Evolutionary conservation across 2,888 invertebrate species (phyloP), one percentile per base, ranked within the genome.

Genomic region (Rhogogaster chlorosoma): DNA sequence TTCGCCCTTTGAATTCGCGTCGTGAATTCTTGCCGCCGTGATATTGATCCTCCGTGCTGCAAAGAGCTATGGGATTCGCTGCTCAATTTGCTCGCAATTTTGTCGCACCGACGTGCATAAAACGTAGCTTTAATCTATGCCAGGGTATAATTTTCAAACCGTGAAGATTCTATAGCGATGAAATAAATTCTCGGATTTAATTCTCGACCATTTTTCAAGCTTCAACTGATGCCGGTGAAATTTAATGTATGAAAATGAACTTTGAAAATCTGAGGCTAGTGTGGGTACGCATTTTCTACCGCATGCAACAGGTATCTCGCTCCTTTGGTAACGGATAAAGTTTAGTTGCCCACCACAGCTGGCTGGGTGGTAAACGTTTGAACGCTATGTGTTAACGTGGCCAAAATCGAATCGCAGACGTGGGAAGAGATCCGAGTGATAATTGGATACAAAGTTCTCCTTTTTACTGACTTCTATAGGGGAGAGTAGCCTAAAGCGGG

Each of bases 291-390:
- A 67, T 73, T 73, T 73, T 73, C 22, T 22, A 29, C 71, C 15
- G 77, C 80, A 80, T 80, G 61, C 80, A 80, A 80, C 80, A 80
- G 80, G 80, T 80, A 57, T 80, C 57, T 57, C 61, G 61, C 36
- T 57, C 77, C 80, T 80, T 80, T 49, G 80, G 49, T 80, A 38
- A 61, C 36, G 80, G 80, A 80, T 57, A 80, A 80, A 80, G 57
- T 80, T 80, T 57, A 29, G 80, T 80, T 61, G 22, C 38, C 38
- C 10, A 26, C 75, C 22, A 26, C 22, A 61, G 26, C 10, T 26
- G 29, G 45, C 9, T 42, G 5, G 42, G 26, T 75, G 70, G 70
- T 0, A 70, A 70, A 29, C 26, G 36, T 29, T 70, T 70, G 70
- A 38, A 38, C 70, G 70, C 70, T 36, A 36, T 71, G 36, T 71